phyloP scores from a whole-genome alignment of 2,797 vertebrate genomes.

The Pipistrellus pipistrellus region DNA sequence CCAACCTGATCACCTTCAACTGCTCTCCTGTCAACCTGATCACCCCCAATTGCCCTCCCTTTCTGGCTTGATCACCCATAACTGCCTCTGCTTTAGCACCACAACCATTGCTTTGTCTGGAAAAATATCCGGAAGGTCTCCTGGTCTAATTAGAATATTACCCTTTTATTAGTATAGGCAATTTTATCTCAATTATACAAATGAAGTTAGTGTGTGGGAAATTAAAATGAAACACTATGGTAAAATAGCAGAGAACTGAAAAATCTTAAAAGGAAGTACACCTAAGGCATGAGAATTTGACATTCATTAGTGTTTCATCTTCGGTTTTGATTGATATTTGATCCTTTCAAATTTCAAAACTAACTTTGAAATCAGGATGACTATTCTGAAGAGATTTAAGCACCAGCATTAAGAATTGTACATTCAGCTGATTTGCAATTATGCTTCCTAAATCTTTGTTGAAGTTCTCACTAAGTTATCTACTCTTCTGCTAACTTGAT shows the following conservation, averaged over 20 bases:
- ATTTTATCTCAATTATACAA: slow-evolving; percentile 99
- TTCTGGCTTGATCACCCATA: too few species aligned
- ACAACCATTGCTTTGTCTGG: too few species aligned
- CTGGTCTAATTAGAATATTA: too few species aligned
- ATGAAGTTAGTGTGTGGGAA: slow-evolving; percentile 97
- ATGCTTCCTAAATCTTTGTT: not conserved
- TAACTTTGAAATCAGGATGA: slow-evolving; percentile 88
- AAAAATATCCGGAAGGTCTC: too few species aligned
- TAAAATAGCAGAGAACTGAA: slow-evolving; percentile 94
- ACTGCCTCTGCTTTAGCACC: too few species aligned
- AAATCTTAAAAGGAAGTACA: slow-evolving; percentile 90
- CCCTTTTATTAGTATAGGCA: slow-evolving; percentile 72
- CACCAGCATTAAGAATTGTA: slow-evolving; percentile 91
- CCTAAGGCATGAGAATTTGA: slow-evolving; percentile 88
- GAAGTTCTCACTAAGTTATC: not conserved
- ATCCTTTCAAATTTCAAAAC: slow-evolving; percentile 84
- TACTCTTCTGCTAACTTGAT: not conserved
- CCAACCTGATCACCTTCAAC: too few species aligned
- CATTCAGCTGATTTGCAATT: slow-evolving; percentile 91
- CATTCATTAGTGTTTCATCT: slow-evolving; percentile 89
- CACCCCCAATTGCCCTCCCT: too few species aligned
- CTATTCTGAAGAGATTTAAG: slow-evolving; percentile 90
- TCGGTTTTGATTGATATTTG: slow-evolving; percentile 88
- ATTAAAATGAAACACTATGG: slow-evolving; percentile 93
- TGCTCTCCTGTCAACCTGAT: too few species aligned